phyloP scores from a whole-genome alignment of 2,888 invertebrate genomes.

The Andrena flavipes region DNA sequence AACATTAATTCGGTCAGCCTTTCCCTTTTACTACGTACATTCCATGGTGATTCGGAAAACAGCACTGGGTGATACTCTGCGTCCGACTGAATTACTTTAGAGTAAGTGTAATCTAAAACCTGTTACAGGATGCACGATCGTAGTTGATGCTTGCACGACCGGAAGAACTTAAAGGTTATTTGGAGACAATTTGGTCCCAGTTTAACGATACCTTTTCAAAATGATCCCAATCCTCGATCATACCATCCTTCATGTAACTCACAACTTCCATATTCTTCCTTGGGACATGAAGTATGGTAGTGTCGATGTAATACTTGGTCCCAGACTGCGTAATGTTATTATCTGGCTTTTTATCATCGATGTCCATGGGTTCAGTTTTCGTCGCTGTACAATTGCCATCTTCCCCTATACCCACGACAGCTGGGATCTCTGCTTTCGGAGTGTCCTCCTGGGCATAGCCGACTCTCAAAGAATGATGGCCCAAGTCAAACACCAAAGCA shows the following conservation, averaged over 20 bases:
- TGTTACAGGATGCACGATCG: conserved; percentile 46
- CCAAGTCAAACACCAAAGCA: conserved; percentile 98
- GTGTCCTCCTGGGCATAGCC: conserved; percentile 99
- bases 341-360: conserved; percentile 91
- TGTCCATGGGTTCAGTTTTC: conserved; percentile 88
- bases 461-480: conserved; percentile 94
- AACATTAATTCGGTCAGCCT: conserved; percentile 98
- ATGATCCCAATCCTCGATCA: conserved; percentile 99
- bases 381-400: conserved; percentile 86
- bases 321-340: conserved; percentile 89
- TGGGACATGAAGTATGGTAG: conserved; percentile 96
- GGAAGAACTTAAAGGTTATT: background rate
- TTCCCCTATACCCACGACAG: conserved; percentile 94
- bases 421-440: conserved; percentile 99
- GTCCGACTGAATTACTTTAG: conserved; percentile 96
- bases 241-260: conserved; percentile 98
- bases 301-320: conserved; percentile 95
- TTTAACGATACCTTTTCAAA: conserved; percentile 93
- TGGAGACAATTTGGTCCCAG: too few species aligned
- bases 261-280: conserved; percentile 94
- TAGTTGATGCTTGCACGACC: background rate
- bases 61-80: conserved; percentile 98
- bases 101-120: conserved; percentile 95
- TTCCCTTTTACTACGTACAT: conserved; percentile 95
- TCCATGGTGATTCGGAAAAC: conserved; percentile 99